Conservation (phyloP, 2,797 vertebrate species). For the Gorsachius magnificus region DNA sequence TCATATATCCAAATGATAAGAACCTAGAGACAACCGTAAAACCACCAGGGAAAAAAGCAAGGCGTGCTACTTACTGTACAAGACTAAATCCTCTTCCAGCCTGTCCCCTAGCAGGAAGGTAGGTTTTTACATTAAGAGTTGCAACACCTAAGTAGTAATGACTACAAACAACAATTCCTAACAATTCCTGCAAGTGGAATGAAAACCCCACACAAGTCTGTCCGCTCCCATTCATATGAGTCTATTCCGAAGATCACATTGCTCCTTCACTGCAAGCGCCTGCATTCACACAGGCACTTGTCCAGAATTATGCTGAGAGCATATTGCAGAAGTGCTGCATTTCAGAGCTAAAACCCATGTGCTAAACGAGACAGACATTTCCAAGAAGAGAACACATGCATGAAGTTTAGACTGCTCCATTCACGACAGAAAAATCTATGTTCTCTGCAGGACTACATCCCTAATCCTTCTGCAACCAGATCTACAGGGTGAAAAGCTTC, state of each 20-base stretch:
- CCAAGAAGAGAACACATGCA: neutral
- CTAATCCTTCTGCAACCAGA: neutral
- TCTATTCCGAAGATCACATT: slow-evolving; percentile 3
- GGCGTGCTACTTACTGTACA: neutral
- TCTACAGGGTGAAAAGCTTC: neutral
- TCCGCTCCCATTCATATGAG: neutral
- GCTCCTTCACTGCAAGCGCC: neutral
- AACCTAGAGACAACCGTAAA: neutral
- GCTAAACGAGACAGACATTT: slow-evolving; percentile 6
- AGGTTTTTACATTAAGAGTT: neutral
- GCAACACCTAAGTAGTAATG: neutral
- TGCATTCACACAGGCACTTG: slow-evolving; percentile 24
- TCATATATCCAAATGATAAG: neutral
- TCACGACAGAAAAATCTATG: fast-evolving
- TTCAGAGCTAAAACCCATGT: slow-evolving; percentile 5
- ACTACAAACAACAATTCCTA: neutral
- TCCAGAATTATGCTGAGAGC: slow-evolving; percentile 41
- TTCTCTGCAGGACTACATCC: neutral
- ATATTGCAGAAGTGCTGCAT: slow-evolving; percentile 14
- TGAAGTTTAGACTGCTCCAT: neutral
- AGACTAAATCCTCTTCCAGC: neutral
- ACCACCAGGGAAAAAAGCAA: neutral
- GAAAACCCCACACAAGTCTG: neutral
- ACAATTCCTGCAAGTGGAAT: neutral
- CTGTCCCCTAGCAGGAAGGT: neutral